Evolutionary conservation across 2,797 vertebrate species (phyloP).

Genomic region (Cichlasoma orientale): DNA sequence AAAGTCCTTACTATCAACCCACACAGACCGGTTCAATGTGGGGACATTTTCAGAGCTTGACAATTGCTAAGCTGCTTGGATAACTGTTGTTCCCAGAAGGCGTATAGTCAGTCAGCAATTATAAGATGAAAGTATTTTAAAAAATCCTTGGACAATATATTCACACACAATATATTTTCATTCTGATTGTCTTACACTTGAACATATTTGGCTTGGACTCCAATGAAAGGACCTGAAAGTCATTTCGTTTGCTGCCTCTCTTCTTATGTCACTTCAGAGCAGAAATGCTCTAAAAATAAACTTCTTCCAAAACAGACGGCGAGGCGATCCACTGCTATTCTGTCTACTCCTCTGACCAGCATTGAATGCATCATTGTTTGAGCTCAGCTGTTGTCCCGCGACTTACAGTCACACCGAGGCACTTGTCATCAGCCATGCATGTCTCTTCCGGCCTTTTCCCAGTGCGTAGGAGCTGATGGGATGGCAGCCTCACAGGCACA

Average conservation of each 20-base stretch:
- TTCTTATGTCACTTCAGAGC: background rate
- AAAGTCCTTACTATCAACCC: background rate
- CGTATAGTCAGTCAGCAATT: background rate
- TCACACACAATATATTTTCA: background rate
- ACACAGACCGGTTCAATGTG: background rate
- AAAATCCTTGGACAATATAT: background rate
- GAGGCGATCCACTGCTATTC: conserved; percentile 1
- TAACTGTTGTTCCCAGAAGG: background rate
- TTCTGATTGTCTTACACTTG: background rate
- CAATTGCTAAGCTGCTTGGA: background rate
- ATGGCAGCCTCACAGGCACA: conserved; percentile 57
- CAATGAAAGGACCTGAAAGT: conserved; percentile 12
- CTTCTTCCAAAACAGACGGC: background rate
- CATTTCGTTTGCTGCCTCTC: conserved; percentile 8
- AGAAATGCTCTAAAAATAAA: conserved; percentile 22
- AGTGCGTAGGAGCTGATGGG: conserved; percentile 63
- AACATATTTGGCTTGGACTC: background rate
- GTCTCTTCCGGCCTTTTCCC: conserved; percentile 58
- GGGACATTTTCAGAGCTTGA: background rate
- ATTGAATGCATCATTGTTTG: conserved; percentile 26
- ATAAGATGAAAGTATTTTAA: background rate
- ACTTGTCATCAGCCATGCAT: conserved; percentile 66
- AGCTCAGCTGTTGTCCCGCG: conserved; percentile 31
- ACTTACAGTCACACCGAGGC: conserved; percentile 27
- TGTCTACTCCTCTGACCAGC: conserved; percentile 8